Evolutionary conservation across 92 coral and sea anemone species (phyloP), one percentile per base, ranked within the genome.

Genomic region (Blastomussa wellsi): DNA sequence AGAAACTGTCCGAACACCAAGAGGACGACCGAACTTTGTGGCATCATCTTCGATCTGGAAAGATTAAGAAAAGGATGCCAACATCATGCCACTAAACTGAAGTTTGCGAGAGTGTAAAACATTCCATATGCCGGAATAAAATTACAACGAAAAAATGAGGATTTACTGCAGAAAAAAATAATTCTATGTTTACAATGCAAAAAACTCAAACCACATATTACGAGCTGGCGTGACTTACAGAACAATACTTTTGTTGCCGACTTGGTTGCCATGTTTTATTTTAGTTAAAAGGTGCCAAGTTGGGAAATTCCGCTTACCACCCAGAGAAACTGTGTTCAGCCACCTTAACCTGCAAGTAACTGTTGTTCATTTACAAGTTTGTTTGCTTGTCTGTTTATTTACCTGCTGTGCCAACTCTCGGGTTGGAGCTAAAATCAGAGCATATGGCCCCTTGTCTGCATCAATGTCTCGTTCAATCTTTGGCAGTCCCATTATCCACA

Each of bases 331-430:
- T n/a, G n/a, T n/a, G n/a, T n/a, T n/a, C n/a, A n/a, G n/a, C n/a
- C n/a, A n/a, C n/a, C n/a, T 39, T 3, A 5, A 59, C 7, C 8
- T 59, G 26, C 32, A 1, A 62, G 19, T 1, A 19, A 17, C 24
- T 6, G 74, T 17, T 68, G 20, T 68, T 20, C 39, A n/a, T n/a
- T n/a, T n/a, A n/a, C n/a, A n/a, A n/a, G n/a, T n/a, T n/a, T n/a
- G n/a, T n/a, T n/a, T n/a, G n/a, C n/a, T n/a, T n/a, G 9, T 36
- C 59, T 17, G 49, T 52, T 41, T 24, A 22, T 37, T 67, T 15
- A 96, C 98, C 98, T 96, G 99, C 65, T 94, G 99, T 22, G 99
- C 99, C 48, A 96, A 79, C 74, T 96, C 99, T 60, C 99, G 91
- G 41, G 99, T 96, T 28, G 99, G 99, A 14, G 99, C 99, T 83